These are phyloP conservation scores for Cuculus canorus DNA, from an alignment of 2,797 vertebrate genomes.

Conservation along the genomic window DNA sequence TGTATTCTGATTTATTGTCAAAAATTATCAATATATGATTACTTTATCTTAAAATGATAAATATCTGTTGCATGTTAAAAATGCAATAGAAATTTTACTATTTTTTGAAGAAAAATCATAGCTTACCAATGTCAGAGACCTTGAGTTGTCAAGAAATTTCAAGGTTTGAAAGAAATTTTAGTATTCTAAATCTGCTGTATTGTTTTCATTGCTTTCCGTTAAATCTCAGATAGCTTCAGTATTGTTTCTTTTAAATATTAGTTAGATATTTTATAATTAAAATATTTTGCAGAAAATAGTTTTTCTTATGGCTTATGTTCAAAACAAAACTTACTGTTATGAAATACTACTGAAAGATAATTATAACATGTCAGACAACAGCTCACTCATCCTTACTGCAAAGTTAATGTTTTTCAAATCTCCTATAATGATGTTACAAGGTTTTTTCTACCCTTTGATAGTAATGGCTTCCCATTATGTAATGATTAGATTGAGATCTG, in stretches of 20 bases:
- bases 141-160: background rate
- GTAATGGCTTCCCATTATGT: background rate
- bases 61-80: background rate
- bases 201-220: background rate
- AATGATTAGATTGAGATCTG: background rate
- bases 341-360: background rate
- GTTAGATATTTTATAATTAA: background rate
- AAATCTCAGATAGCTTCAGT: background rate
- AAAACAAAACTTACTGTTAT: background rate
- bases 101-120: background rate
- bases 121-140: background rate
- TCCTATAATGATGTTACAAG: background rate
- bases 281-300: background rate
- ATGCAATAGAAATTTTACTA: background rate
- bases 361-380: background rate
- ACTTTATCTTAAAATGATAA: background rate
- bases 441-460: background rate
- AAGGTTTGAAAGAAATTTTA: background rate
- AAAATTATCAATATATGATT: background rate
- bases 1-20: background rate
- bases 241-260: background rate
- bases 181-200: background rate
- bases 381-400: accelerated
- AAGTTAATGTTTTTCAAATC: background rate
- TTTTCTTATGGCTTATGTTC: background rate